Evolutionary conservation across 2,888 invertebrate genomes (phyloP), one percentile per base, ranked within the genome.

Genomic region (Coelinius sp.): DNA sequence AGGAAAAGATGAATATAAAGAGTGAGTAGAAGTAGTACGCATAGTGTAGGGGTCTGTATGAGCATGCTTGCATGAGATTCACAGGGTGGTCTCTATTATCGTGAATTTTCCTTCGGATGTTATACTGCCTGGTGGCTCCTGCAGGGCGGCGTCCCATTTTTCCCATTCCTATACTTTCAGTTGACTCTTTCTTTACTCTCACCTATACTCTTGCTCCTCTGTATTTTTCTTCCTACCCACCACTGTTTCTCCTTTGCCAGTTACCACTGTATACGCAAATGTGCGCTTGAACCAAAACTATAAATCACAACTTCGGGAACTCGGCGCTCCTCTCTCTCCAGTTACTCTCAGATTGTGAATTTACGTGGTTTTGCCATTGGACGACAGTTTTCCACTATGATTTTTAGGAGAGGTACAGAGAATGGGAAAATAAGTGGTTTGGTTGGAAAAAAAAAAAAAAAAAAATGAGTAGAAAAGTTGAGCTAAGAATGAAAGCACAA

Each of bases 81-180:
- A 72, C 78, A 78, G 76, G 76, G 76, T 79, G 77, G 77, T 83
- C 79, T 82, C 81, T 81, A 83, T 83, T 83, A 82, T 82, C 82
- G 80, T 83, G 81, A 82, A 82, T 83, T 83, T 79, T 79, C 79
- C 76, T 79, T 80, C 76, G 79, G 68, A 82, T 82, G 79, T 83
- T 82, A 83, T 82, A n/a, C n/a, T 79, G 80, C 82, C 75, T 76
- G 76, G 77, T 79, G 77, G 64, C 78, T 76, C 71, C 72, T 74
- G 70, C 70, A 70, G 63, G 52, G 59, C 73, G 75, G 67, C 76
- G 73, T 80, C 76, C 70, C 79, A 82, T 82, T 82, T 82, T 82
- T 82, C 78, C 76, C 67, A 68, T 73, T n/a, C 66, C 67, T 27
- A 46, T 71, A 66, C 35, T 38, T 35, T 35, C 20, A 41, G n/a